Conservation (phyloP, 2,888 invertebrate genomes). For the Apamea sordens region DNA sequence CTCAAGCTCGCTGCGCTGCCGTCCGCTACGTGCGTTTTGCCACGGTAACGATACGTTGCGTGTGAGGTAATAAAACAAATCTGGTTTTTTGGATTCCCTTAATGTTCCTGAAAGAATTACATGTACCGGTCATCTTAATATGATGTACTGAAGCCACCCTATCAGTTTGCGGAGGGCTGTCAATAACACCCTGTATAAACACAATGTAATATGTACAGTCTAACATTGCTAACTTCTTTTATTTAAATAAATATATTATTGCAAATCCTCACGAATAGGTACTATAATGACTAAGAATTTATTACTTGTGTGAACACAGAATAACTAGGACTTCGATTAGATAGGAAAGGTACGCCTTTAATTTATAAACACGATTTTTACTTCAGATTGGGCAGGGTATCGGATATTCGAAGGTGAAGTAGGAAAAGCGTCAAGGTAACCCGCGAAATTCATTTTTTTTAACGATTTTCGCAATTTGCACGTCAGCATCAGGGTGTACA, state of each 20-base stretch:
- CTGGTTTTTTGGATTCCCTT: too few relatives aligned
- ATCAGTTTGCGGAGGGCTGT: too few relatives aligned
- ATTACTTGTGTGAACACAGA: constrained; percentile 41
- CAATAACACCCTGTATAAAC: too few relatives aligned
- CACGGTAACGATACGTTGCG: too few relatives aligned
- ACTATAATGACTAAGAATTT: constrained; percentile 60
- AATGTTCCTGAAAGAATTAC: too few relatives aligned
- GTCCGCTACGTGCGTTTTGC: too few relatives aligned
- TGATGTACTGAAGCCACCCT: too few relatives aligned
- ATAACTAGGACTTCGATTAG: constrained; percentile 32
- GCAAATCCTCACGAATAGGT: constrained; percentile 52
- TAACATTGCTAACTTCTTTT: constrained; percentile 59
- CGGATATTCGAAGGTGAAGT: not conserved
- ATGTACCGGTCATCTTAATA: too few relatives aligned
- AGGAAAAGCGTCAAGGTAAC: not conserved
- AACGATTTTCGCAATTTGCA: too few relatives aligned
- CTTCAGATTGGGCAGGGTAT: constrained; percentile 12
- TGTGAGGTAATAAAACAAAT: too few relatives aligned
- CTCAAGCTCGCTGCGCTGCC: too few relatives aligned
- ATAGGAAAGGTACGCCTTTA: constrained; percentile 35
- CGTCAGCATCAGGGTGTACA: too few relatives aligned
- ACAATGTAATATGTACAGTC: constrained; percentile 68
- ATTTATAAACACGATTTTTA: constrained; percentile 31
- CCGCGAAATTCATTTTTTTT: not conserved
- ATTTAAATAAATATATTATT: constrained; percentile 61